Base-by-base conservation (phyloP, 2,113 vertebrate genomes). In the Boleophthalmus pectinirostris region DNA sequence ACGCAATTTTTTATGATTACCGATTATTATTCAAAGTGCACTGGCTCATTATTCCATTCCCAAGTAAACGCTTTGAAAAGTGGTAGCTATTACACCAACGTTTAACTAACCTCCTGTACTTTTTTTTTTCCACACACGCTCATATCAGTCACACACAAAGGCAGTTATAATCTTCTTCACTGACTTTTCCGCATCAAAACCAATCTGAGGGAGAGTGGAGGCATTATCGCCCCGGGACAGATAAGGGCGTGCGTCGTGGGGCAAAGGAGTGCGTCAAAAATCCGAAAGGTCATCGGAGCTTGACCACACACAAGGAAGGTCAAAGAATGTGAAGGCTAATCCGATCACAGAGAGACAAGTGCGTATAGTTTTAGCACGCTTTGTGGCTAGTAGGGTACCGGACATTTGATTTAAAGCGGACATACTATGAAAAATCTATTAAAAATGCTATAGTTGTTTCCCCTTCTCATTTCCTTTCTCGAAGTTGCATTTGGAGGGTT, bases 161-260 rank as follows among this genome's bases (percentile, higher is more conserved):
- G 66, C 21, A 70, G 65, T 68, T 57, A 65, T 73, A 91, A 86
- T 90, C 85, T 68, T 74, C 82, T 76, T 75, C 18, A 63, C 83
- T 78, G 86, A 86, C 82, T 90, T 89, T 88, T 83, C 73, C 86
- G 87, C 87, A 88, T 87, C 88, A 79, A 77, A 85, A 86, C 80
- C 74, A 80, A 83, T 46, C 61, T 35, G 20, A 18, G n/a, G 46
- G 25, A 64, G 21, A 49, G 29, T 72, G n/a, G 57, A 49, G 77
- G 84, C 74, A 78, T 82, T 90, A 90, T 90, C 87, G 73, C 73
- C 16, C 68, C 60, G 74, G 79, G 78, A 79, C 58, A 88, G 85
- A 91, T 91, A 91, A 90, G 85, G 86, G 82, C 38, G 60, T 77
- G 57, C 69, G 45, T 73, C 16, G 46, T 60, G 70, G 74, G 81